These are phyloP conservation scores for Lasioglossum vierecki DNA, from an alignment of 2,888 invertebrate genomes.

Conservation along the genomic window DNA sequence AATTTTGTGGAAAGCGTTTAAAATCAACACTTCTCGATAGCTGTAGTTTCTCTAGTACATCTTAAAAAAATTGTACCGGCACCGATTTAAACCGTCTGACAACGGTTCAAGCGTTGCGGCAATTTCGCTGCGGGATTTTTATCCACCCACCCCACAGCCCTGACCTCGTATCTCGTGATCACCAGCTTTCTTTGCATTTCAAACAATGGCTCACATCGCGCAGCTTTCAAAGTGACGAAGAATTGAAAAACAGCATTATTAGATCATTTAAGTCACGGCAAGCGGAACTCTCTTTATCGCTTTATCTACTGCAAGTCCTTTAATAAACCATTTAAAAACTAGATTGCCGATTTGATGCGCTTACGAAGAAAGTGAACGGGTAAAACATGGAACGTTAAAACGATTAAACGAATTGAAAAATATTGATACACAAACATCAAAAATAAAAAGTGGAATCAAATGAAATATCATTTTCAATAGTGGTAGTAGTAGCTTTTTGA, in stretches of 20 bases:
- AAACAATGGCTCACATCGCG: not conserved
- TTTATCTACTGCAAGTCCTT: not conserved
- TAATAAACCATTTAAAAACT: not conserved
- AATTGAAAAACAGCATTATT: not conserved
- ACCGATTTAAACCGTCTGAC: not conserved
- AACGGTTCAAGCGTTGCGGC: not conserved
- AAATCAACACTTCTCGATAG: not conserved
- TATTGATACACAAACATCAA: too few species aligned
- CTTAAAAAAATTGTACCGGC: not conserved
- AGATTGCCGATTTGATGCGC: too few species aligned
- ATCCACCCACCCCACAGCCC: not conserved
- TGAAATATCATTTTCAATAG: too few species aligned
- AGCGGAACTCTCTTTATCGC: not conserved
- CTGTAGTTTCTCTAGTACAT: not conserved
- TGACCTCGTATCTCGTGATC: not conserved
- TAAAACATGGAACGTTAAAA: too few species aligned
- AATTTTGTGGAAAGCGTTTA: not conserved
- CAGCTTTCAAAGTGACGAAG: not conserved
- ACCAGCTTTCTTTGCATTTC: not conserved
- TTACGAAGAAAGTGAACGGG: too few species aligned
- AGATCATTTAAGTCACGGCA: not conserved
- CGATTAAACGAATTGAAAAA: too few species aligned
- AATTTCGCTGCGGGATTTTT: constrained; percentile 5
- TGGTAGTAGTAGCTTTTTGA: too few species aligned
- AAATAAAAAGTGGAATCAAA: too few species aligned